Evolutionary conservation across 2,797 vertebrate species (phyloP), one percentile per base, ranked within the genome.

Genomic region (Orientallactaga sibirica): DNA sequence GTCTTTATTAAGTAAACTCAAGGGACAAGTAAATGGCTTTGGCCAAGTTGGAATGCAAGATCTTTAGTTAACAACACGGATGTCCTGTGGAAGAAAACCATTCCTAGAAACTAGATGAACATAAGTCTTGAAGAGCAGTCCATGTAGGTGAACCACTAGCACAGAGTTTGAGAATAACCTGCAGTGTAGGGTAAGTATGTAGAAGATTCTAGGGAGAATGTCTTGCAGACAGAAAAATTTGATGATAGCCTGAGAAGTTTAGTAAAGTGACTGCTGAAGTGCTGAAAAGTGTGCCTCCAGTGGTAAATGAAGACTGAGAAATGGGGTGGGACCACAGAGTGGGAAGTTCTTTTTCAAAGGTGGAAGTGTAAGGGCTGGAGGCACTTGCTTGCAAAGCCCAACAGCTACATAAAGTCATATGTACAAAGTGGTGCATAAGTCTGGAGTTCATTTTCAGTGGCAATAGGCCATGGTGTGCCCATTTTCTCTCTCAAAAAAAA

Each of bases 1-100:
- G 73, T 41, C 16, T 78, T 74, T 78, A 80, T 73, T 55, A 74
- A 79, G 86, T 91, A 95, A 74, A 83, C 87, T 48, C 24, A 74
- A 64, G 24, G 76, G 67, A 80, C 75, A 78, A 24, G 4, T 43
- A 66, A 87, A 22, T 67, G 64, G 37, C 43, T 27, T 92, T 37
- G 1, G 73, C 55, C 83, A 14, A 19, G 33, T 77, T 43, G 70
- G 71, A 87, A 92, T 76, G 71, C 20, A 29, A 11, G 33, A 43
- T 81, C 74, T 43, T 94, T 22, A 58, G 0, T 87, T 83, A 66
- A 37, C 66, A 83, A 15, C 9, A 2, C 20, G 52, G 43, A 27
- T 95, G 68, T 80, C 52, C 90, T 88, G 37, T 75, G 37, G 52
- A 95, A 93, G 71, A 29, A 75, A 79, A 19, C 24, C 70, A 52